Base-by-base conservation (phyloP, 2,797 vertebrate genomes). In the Acanthornis magna region DNA sequence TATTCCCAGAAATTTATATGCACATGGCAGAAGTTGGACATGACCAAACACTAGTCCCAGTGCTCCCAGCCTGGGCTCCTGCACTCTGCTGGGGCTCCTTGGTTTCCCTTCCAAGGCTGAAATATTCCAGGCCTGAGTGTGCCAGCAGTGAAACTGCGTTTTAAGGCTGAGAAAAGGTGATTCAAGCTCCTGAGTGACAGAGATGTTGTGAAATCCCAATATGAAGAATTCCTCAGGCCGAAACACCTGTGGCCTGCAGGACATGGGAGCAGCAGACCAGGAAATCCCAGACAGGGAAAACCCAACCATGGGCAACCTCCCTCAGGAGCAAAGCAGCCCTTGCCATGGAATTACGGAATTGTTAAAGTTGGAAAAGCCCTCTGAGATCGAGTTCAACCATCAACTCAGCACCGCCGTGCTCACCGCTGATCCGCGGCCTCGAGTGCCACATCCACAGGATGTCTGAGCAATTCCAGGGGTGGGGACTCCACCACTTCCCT, bases 41-140 rank as follows among this genome's bases (percentile, higher is more conserved):
- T 1, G 23, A 40, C 0, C 1, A 0, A 25, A 14, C 27, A n/a
- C 17, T 3, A 1, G 8, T 25, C 43, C 83, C 57, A 63, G 16
- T 7, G 30, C 40, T 70, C 54, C 81, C 74, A 78, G 5, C 11
- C 7, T 12, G 15, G 11, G 60, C 70, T 89, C 70, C 88, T 66
- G 14, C 50, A 21, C 18, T 11, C 55, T 8, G 14, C 45, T 42
- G 47, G 16, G 5, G 3, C 6, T n/a, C 75, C 62, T 25, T 11
- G 32, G 10, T 81, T 72, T 60, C 53, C 68, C 63, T 20, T 15
- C 25, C 0, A 10, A 45, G 20, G 26, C 68, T 74, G 73, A 76
- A 88, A 95, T 30, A 51, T 73, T 26, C 76, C 79, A 66, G 30
- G 27, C 14, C 73, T 45, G 34, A 82, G 38, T 47, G 36, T 48